Conservation (phyloP, 2,113 vertebrate species). For the Centropus bengalensis region DNA sequence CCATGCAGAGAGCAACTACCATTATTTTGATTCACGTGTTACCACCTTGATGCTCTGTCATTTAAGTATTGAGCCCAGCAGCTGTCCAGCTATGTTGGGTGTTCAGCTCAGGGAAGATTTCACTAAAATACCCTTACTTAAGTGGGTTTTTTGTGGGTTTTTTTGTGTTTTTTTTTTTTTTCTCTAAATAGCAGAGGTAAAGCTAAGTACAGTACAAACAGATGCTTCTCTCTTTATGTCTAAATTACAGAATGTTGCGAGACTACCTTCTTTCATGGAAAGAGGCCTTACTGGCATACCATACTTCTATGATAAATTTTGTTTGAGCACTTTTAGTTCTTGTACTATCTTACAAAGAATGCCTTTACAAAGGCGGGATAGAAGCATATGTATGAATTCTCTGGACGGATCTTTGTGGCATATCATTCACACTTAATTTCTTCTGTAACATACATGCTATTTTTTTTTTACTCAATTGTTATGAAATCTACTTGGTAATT, state of each 20-base stretch:
- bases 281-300: neutral
- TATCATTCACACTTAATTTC: neutral
- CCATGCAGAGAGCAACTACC: neutral
- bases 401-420: neutral
- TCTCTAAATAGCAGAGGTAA: neutral
- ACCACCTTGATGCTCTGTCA: neutral
- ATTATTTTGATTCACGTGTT: neutral
- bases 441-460: fast-evolving
- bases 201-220: neutral
- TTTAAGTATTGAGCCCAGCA: neutral
- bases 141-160: no score
- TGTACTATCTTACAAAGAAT: neutral
- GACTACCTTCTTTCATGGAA: neutral
- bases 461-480: neutral
- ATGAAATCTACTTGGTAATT: neutral
- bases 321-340: neutral
- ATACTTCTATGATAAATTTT: neutral
- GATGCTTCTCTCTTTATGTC: neutral
- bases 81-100: neutral
- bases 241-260: neutral
- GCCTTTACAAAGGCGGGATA: neutral
- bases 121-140: neutral
- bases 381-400: neutral
- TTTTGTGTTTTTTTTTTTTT: neutral
- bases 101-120: neutral